phyloP scores from a whole-genome alignment of 1,140 invertebrate species.

The Ctenoplectra terminalis region DNA sequence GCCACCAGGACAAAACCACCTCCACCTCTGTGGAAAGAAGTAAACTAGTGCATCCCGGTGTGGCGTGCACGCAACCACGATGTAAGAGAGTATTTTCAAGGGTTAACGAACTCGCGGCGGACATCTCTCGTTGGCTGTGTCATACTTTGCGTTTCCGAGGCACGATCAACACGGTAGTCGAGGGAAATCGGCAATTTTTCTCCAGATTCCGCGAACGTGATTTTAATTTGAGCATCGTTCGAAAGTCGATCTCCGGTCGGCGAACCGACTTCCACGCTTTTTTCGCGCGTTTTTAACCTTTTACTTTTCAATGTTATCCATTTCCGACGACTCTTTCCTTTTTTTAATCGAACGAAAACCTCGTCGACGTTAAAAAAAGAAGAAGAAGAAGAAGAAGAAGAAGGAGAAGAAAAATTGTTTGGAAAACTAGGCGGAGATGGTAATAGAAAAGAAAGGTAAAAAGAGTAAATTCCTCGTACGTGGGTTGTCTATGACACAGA shows the following conservation, averaged over 20 bases:
- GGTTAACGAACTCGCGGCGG: slow-evolving; percentile 79
- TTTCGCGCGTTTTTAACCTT: too few species aligned
- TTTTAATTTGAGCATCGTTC: slow-evolving; percentile 52
- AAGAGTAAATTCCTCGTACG: neutral
- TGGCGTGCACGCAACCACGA: slow-evolving; percentile 76
- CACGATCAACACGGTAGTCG: neutral
- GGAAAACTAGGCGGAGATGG: too few species aligned
- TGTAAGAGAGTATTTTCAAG: slow-evolving; percentile 81
- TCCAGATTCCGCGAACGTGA: slow-evolving; percentile 59
- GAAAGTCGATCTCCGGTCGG: slow-evolving; percentile 58
- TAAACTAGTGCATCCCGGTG: slow-evolving; percentile 80
- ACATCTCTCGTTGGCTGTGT: slow-evolving; percentile 73
- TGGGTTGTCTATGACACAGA: slow-evolving; percentile 32
- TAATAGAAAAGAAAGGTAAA: too few species aligned
- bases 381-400: too few species aligned
- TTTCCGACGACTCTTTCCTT: too few species aligned
- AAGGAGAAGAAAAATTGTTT: too few species aligned
- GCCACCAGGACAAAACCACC: slow-evolving; percentile 28
- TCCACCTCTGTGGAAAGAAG: slow-evolving; percentile 63
- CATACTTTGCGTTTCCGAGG: slow-evolving; percentile 72
- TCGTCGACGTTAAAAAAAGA: too few species aligned
- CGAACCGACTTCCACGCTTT: slow-evolving; percentile 4
- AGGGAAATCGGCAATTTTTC: slow-evolving; percentile 75
- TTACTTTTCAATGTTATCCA: slow-evolving; percentile 19
- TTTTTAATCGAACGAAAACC: too few species aligned